These are phyloP conservation scores for human DNA, from an alignment of 2,113 vertebrate species.

Conservation along the genomic window DNA sequence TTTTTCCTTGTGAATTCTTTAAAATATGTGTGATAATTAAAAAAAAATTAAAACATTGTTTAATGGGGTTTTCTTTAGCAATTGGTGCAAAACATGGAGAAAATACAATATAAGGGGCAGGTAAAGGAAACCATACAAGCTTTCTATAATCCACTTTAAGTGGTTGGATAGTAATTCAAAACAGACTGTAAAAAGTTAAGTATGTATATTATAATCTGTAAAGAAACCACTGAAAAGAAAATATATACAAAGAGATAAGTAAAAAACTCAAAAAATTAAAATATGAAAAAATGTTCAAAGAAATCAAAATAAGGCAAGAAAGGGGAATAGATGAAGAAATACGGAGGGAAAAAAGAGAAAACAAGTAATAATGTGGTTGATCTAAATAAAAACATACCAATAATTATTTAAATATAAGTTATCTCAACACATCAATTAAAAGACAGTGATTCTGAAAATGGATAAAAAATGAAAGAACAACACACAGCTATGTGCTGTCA, in stretches of 20 bases:
- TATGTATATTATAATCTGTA: background rate
- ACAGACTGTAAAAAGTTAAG: background rate
- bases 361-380: background rate
- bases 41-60: background rate
- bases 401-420: background rate
- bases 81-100: background rate
- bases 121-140: background rate
- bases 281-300: background rate
- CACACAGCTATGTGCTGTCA: background rate
- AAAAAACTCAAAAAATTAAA: background rate
- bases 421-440: background rate
- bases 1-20: background rate
- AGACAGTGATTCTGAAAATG: background rate
- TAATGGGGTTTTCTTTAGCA: background rate
- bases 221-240: background rate
- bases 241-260: background rate
- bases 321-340: background rate
- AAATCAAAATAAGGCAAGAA: background rate
- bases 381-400: background rate
- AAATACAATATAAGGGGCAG: background rate
- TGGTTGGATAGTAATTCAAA: background rate
- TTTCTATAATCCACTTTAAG: background rate
- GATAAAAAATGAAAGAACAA: background rate
- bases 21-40: background rate
- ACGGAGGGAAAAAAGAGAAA: background rate